Evolutionary conservation across 2,888 invertebrate genomes (phyloP).

Genomic region (Andrena chrysosceles): DNA sequence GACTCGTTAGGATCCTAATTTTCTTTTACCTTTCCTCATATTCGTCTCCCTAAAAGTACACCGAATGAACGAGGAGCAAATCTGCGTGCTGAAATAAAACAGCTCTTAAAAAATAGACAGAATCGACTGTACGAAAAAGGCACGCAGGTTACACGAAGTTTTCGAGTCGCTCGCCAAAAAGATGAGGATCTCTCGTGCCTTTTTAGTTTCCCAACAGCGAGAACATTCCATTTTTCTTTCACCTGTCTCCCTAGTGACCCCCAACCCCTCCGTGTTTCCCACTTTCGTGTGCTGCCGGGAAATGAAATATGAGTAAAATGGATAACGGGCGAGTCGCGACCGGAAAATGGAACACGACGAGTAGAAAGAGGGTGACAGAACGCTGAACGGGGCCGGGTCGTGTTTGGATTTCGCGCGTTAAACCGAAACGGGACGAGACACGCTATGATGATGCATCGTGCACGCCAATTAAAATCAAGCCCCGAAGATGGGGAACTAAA

Average conservation of each 20-base stretch:
- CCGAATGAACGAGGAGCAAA: background rate
- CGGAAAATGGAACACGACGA: conserved; percentile 35
- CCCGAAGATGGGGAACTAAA: background rate
- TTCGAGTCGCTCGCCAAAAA: conserved; percentile 10
- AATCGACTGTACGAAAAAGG: background rate
- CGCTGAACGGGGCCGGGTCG: conserved; percentile 2
- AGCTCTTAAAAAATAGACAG: background rate
- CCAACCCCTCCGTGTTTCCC: background rate
- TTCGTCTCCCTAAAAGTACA: too few species aligned
- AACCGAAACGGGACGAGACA: conserved; percentile 32
- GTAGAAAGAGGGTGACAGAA: conserved; percentile 14
- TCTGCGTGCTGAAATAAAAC: background rate
- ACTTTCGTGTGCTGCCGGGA: conserved; percentile 26
- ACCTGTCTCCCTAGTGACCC: background rate
- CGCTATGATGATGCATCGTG: conserved; percentile 26
- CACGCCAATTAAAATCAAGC: conserved; percentile 27
- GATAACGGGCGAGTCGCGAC: conserved; percentile 33
- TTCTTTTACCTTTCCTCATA: too few species aligned
- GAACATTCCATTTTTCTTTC: conserved; percentile 41
- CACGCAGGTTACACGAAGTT: background rate
- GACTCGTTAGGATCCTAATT: too few species aligned
- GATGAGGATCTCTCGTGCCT: background rate
- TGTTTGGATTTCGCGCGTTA: conserved; percentile 33
- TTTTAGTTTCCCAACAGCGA: conserved; percentile 3
- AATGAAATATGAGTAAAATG: conserved; percentile 42